A percentile compares a stretch with the other conserved stretches of the same genome.
These are phyloP conservation scores for Mythimna lalbum DNA, from an alignment of 2,888 invertebrate genomes.

Conservation along the genomic window DNA sequence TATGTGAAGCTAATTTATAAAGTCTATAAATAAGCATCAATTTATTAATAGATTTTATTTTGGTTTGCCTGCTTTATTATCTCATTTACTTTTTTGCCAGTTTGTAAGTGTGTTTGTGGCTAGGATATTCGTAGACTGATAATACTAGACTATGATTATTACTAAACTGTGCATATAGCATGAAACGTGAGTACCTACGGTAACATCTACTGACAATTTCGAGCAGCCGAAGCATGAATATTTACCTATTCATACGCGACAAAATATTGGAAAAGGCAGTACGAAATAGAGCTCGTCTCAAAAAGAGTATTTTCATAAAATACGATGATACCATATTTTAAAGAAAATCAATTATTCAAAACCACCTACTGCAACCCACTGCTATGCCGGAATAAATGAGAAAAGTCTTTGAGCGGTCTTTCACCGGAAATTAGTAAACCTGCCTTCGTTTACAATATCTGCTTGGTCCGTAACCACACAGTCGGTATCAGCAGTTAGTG, in stretches of 20 bases:
- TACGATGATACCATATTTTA: neutral
- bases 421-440: constrained; percentile 37
- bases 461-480: constrained; percentile 31
- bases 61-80: neutral
- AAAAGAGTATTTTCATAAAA: neutral
- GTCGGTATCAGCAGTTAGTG: constrained; percentile 39
- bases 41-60: neutral
- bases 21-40: neutral
- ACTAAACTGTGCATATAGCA: neutral
- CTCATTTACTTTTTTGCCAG: neutral
- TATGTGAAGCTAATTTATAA: neutral
- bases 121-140: neutral
- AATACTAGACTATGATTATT: neutral
- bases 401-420: constrained; percentile 31
- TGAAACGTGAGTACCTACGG: neutral
- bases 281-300: neutral
- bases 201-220: neutral
- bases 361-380: constrained; percentile 1
- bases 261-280: constrained; percentile 7
- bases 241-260: neutral
- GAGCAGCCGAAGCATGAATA: constrained; percentile 3
- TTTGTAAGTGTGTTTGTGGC: neutral
- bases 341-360: constrained; percentile 12
- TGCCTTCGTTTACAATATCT: constrained; percentile 30
- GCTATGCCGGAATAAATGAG: constrained; percentile 3